A percentile compares a stretch with the other conserved stretches of the same genome.
phyloP scores from a whole-genome alignment of 2,888 invertebrate genomes.

The Boloria selene region DNA sequence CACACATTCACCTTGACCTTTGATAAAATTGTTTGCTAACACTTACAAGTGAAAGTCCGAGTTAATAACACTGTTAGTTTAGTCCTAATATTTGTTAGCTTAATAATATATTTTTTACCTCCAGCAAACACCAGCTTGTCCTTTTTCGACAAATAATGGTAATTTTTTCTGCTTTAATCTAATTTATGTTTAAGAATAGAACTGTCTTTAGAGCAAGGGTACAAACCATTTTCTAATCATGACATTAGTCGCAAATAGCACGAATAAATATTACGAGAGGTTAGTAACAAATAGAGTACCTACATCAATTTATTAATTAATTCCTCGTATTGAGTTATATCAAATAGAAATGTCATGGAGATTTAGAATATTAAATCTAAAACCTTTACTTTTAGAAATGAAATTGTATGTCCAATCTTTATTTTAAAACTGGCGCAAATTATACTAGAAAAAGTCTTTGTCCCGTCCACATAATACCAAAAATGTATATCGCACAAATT shows the following conservation, averaged over 20 bases:
- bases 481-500: constrained; percentile 17
- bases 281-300: constrained; percentile 26
- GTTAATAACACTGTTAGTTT: constrained; percentile 4
- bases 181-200: neutral
- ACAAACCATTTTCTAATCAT: constrained; percentile 38
- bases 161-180: too few relatives aligned
- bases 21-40: constrained; percentile 5
- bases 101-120: neutral
- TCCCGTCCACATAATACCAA: constrained; percentile 11
- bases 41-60: neutral
- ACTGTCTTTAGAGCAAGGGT: constrained; percentile 24
- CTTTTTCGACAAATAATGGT: neutral
- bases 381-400: neutral
- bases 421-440: constrained; percentile 7
- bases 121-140: too few relatives aligned
- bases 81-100: constrained; percentile 4
- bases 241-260: constrained; percentile 35
- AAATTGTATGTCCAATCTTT: neutral
- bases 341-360: too few relatives aligned
- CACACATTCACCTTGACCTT: neutral
- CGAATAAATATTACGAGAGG: constrained; percentile 27
- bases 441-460: constrained; percentile 10
- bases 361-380: too few relatives aligned
- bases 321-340: too few relatives aligned
- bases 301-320: neutral